A percentile compares a stretch with the other conserved stretches of the same genome.
phyloP scores from a whole-genome alignment of 1,140 invertebrate species.

The Drosophila simulans region DNA sequence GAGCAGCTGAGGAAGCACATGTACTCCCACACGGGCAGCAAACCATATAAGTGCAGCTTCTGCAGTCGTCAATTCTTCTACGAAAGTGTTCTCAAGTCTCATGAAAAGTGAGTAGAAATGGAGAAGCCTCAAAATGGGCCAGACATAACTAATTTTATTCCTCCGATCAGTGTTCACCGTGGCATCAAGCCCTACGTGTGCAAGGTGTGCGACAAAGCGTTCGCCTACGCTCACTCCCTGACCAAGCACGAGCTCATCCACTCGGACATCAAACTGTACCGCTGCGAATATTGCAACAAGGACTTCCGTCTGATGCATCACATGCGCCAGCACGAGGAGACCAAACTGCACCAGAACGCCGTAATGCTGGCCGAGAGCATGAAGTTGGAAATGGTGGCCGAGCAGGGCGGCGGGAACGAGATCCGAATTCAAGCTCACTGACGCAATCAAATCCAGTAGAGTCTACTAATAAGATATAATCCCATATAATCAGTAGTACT shows the following conservation, averaged over 20 bases:
- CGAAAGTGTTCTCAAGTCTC: conserved; percentile 75
- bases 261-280: conserved; percentile 74
- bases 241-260: conserved; percentile 79
- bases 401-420: conserved; percentile 30
- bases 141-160: neutral
- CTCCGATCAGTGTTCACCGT: conserved; percentile 63
- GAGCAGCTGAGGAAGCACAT: conserved; percentile 80
- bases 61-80: conserved; percentile 81
- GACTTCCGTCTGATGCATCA: conserved; percentile 80
- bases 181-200: conserved; percentile 80
- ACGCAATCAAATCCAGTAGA: conserved; percentile 5
- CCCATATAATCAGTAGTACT: neutral
- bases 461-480: neutral
- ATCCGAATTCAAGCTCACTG: conserved; percentile 7
- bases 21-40: conserved; percentile 77
- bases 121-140: too few species aligned
- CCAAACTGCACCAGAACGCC: conserved; percentile 76
- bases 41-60: conserved; percentile 76
- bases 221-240: conserved; percentile 76
- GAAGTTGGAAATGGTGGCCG: conserved; percentile 50
- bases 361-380: conserved; percentile 63
- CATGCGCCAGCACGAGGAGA: conserved; percentile 80
- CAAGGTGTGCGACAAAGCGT: conserved; percentile 75
- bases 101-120: conserved; percentile 64
- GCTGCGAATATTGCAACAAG: conserved; percentile 76